Conservation (phyloP, 1,140 invertebrate species). For the Brevipalpus yothersi region DNA sequence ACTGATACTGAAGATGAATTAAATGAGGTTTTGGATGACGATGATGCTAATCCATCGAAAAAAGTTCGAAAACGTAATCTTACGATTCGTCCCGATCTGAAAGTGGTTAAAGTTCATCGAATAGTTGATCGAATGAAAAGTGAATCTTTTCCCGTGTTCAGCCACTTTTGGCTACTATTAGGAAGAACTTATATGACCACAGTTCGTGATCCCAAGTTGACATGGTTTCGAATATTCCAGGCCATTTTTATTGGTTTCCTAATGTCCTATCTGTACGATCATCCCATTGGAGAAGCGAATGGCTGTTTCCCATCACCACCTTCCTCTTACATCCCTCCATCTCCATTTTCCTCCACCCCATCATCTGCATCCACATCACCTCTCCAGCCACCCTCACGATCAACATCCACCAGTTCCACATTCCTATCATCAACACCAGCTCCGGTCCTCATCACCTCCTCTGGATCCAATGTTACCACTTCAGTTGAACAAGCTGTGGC, state of each 20-base stretch:
- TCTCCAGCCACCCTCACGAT: not conserved
- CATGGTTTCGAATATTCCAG: slow-evolving; percentile 2
- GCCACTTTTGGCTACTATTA: slow-evolving; percentile 2
- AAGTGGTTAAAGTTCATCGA: not conserved
- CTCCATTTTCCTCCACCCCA: not conserved
- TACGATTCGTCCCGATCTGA: not conserved
- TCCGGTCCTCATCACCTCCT: not conserved
- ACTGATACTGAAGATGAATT: not conserved
- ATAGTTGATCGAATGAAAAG: slow-evolving; percentile 1
- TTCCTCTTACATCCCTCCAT: not conserved
- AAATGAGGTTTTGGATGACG: not conserved
- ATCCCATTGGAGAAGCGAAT: not conserved
- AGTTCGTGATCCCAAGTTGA: slow-evolving; percentile 7
- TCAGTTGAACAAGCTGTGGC: not conserved
- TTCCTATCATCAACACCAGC: not conserved
- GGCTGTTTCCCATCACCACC: not conserved
- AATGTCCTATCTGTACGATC: slow-evolving; percentile 4
- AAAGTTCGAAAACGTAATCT: not conserved
- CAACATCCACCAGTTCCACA: not conserved
- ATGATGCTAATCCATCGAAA: not conserved
- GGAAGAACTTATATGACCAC: slow-evolving; percentile 2
- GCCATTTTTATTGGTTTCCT: slow-evolving; percentile 4
- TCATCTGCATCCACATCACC: not conserved
- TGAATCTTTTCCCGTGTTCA: slow-evolving; percentile 1
- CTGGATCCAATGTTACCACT: not conserved